Base-by-base conservation (phyloP, 2,888 invertebrate genomes). In the Eupithecia dodoneata region DNA sequence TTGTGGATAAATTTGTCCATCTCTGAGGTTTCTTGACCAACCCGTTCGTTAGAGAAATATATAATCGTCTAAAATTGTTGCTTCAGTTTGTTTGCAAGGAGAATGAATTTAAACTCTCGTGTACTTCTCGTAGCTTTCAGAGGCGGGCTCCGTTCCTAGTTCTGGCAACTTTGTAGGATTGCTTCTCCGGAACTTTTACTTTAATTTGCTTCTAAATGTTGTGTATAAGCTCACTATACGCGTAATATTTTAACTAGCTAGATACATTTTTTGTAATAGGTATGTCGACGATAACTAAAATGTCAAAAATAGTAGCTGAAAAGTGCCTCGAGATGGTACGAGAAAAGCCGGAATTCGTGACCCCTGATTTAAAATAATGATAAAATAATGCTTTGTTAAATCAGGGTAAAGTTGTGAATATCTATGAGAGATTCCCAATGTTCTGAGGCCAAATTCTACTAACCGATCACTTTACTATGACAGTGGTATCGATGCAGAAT, bases 141-240 rank as follows among this genome's bases (percentile, higher is more conserved):
- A 41, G 42, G 42, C 42, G 4, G 63, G 42, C 42, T 76, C 77
- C 71, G 77, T 75, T 72, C 79, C 79, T 18, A 18, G n/a, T 84
- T 81, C 78, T 80, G 75, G 75, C 73, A 77, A 81, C 80, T 79
- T 71, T 80, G 73, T 18, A 79, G 78, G 76, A 83, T 84, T 82
- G 79, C 83, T 80, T 76, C 82, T 81, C 79, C 74, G 71, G n/a
- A 18, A n/a, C n/a, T 69, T 44, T 9, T 4, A n/a, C n/a, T 41
- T 69, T n/a, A 4, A 69, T 15, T 69, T 15, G 44, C 67, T 67
- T 67, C 7, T 67, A 44, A 67, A 44, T 67, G 44, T 18, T 18
- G 45, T 1, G 0, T 18, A 18, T 7, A 66, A 42, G 0, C 42
- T 45, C 9, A 44, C 67, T 67, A 13, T 67, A 15, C 42, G 44